Evolutionary conservation across 2,888 invertebrate species (phyloP), one percentile per base, ranked within the genome.

Genomic region (Meteorus colon): DNA sequence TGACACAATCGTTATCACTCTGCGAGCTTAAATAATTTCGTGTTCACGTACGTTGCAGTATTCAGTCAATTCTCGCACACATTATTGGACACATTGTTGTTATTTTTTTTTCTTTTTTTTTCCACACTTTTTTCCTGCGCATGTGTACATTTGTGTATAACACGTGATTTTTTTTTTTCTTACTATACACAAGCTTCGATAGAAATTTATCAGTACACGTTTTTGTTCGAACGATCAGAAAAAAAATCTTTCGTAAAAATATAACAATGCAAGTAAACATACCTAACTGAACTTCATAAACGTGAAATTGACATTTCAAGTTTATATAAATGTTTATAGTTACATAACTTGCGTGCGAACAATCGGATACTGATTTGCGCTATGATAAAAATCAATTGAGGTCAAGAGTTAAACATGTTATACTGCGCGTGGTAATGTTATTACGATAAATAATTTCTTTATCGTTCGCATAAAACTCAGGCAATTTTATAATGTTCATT

Each of bases 341-440:
- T 45, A 59, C 27, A 29, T 66, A 24, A 48, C 2, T 66, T 74
- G 68, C 55, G 70, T 48, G 51, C 19, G 27, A 72, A 45, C 71
- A 74, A 74, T 72, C 55, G 62, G 24, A 62, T 65, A 73, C 45
- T 37, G 37, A 73, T 75, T 55, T 55, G 37, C 34, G 27, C 24
- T 34, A 37, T 34, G 69, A 75, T 69, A 65, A 75, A 75, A 75
- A 74, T 75, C 63, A 75, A 75, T 75, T 37, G 34, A 41, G 70
- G 51, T 75, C 70, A 63, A 24, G 31, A 69, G 60, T 63, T 51
- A 24, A n/a, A 19, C 55, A 55, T 55, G n/a, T 55, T 5, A 68
- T 51, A 51, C 24, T 73, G 48, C 19, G 59, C 55, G 29, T 34
- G 16, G 68, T 67, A 29, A 55, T 69, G 34, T 55, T 51, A 69